Evolutionary conservation across 2,797 vertebrate species (phyloP).

Genomic region (Babyrousa celebensis): DNA sequence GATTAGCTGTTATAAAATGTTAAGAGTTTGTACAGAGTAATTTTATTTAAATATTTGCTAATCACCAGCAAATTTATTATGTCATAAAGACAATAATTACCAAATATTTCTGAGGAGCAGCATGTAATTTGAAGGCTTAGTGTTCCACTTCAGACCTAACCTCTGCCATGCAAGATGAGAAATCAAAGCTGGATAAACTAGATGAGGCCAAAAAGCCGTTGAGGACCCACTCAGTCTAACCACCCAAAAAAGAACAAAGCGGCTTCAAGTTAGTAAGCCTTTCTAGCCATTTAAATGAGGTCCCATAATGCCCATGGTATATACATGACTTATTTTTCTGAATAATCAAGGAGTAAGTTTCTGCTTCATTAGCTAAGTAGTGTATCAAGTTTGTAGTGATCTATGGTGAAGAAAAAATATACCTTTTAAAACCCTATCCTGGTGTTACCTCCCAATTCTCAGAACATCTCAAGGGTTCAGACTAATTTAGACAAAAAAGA

Average conservation of each 20-base stretch:
- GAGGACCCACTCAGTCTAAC: slow-evolving; percentile 32
- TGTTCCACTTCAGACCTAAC: slow-evolving; percentile 45
- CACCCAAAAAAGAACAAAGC: not conserved
- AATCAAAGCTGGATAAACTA: slow-evolving; percentile 58
- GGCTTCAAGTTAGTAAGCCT: slow-evolving; percentile 49
- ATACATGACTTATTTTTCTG: slow-evolving; percentile 52
- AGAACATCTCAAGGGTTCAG: slow-evolving; percentile 5
- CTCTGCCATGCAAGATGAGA: slow-evolving; percentile 27
- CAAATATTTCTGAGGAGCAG: slow-evolving; percentile 54
- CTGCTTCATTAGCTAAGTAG: slow-evolving; percentile 58
- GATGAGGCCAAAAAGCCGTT: slow-evolving; percentile 13
- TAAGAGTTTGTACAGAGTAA: not conserved
- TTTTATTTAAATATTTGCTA: slow-evolving; percentile 63
- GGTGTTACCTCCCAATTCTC: not conserved
- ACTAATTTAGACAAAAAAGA: slow-evolving; percentile 56
- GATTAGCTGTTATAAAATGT: slow-evolving; percentile 12
- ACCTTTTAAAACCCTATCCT: slow-evolving; percentile 13
- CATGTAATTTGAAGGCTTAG: slow-evolving; percentile 29
- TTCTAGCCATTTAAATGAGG: slow-evolving; percentile 49
- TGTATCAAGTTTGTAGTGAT: slow-evolving; percentile 9
- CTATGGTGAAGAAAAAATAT: not conserved
- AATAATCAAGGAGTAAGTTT: slow-evolving; percentile 55
- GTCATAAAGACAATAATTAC: slow-evolving; percentile 35
- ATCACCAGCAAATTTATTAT: slow-evolving; percentile 40
- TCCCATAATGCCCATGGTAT: not conserved